Conservation (phyloP, 2,113 vertebrate species). For the Sprattus sprattus region DNA sequence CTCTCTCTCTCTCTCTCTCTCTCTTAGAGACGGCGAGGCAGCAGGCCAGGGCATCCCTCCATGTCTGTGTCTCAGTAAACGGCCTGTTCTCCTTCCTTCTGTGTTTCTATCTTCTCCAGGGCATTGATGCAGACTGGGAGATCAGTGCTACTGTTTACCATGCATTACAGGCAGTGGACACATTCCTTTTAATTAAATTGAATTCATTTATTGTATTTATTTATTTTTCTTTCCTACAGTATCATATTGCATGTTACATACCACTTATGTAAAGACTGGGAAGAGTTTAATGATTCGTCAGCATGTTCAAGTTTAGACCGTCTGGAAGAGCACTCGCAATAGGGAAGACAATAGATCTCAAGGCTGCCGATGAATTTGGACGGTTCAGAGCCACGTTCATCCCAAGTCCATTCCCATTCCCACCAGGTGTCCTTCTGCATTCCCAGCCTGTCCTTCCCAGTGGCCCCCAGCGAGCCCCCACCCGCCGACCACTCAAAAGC, state of each 20-base stretch:
- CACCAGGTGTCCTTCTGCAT: not conserved
- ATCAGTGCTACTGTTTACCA: not conserved
- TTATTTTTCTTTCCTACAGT: slow-evolving; percentile 7
- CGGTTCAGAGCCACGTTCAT: not conserved
- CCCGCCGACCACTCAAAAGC: not conserved
- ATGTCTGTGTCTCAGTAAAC: not conserved
- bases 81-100: not conserved
- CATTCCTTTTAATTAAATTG: not conserved
- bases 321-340: not conserved
- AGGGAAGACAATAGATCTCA: not conserved
- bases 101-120: not conserved
- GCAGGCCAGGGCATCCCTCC: not conserved
- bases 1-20: too few relatives aligned
- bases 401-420: not conserved
- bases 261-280: not conserved
- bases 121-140: not conserved
- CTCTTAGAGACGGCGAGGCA: not conserved
- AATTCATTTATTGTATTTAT: too few relatives aligned
- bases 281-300: not conserved
- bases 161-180: not conserved
- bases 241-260: not conserved
- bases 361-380: not conserved
- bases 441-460: not conserved
- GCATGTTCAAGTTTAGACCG: not conserved
- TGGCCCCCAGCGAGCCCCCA: not conserved